These are phyloP conservation scores for Clepsis dumicolana DNA, from an alignment of 2,888 invertebrate genomes.

Conservation along the genomic window DNA sequence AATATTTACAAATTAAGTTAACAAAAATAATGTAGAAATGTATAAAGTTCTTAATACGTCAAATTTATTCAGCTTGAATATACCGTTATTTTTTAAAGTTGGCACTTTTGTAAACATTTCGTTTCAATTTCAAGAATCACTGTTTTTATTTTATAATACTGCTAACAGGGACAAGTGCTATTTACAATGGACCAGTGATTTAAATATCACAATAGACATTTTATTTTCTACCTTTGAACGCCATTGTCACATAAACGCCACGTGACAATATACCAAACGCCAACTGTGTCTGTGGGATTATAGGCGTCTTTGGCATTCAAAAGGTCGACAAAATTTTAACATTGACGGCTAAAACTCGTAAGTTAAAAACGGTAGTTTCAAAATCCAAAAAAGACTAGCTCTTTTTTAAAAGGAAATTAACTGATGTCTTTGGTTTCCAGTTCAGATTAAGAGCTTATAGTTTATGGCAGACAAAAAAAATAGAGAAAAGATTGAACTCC, in stretches of 20 bases:
- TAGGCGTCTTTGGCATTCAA: not conserved
- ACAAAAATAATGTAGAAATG: conserved; percentile 37
- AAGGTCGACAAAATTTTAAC: not conserved
- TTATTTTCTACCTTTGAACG: not conserved
- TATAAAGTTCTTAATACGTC: conserved; percentile 26
- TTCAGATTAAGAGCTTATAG: conserved; percentile 50
- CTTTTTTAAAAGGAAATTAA: conserved; percentile 49
- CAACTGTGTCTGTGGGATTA: not conserved
- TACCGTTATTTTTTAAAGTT: conserved; percentile 9
- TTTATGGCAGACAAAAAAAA: conserved; percentile 48
- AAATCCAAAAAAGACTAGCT: conserved; percentile 55
- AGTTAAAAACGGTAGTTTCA: conserved; percentile 47
- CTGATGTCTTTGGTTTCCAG: conserved; percentile 64
- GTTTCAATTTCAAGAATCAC: conserved; percentile 5
- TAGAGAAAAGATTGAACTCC: conserved; percentile 44
- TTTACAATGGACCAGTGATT: not conserved
- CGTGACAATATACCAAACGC: not conserved
- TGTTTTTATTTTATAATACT: conserved; percentile 2
- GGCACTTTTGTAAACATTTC: conserved; percentile 10
- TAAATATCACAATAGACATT: not conserved
- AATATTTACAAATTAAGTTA: conserved; percentile 47
- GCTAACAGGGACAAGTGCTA: not conserved
- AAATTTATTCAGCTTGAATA: conserved; percentile 32
- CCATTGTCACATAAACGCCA: not conserved
- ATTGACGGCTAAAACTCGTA: not conserved